These are phyloP conservation scores for Zootermopsis nevadensis DNA, from an alignment of 2,888 invertebrate species.

Conservation along the genomic window DNA sequence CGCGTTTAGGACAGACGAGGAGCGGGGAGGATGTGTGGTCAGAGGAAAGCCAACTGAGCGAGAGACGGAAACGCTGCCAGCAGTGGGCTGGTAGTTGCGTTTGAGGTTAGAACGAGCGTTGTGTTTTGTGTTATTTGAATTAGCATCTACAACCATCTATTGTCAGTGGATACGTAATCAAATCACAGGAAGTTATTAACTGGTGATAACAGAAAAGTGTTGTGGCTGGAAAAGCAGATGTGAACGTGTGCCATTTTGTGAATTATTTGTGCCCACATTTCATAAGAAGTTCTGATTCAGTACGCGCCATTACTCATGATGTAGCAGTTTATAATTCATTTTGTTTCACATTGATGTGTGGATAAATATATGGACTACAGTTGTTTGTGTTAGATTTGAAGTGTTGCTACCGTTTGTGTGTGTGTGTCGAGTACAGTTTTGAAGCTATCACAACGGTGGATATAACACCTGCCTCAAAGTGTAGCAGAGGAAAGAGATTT, in stretches of 20 bases:
- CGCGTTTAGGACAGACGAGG: not conserved
- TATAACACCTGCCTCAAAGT: no score
- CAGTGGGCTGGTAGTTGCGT: constrained; percentile 21
- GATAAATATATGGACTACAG: no score
- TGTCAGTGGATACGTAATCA: not conserved
- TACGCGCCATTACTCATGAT: no score
- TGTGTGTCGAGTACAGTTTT: no score
- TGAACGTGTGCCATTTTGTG: not conserved
- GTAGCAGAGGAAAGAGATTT: not conserved
- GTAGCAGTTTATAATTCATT: no score
- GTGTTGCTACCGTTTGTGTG: no score
- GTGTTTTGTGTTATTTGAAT: not conserved
- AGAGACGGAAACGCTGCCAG: not conserved
- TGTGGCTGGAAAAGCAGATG: not conserved
- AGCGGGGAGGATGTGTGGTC: not conserved
- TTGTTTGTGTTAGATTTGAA: no score
- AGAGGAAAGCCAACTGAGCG: not conserved
- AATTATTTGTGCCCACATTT: no score
- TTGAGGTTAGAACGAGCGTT: no score
- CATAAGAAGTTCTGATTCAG: no score
- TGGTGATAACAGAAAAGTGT: not conserved
- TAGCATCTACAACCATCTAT: not conserved
- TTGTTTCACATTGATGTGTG: no score
- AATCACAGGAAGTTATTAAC: not conserved
- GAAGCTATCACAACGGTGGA: no score